A percentile compares a stretch with the other conserved stretches of the same genome.
phyloP scores from a whole-genome alignment of 2,797 vertebrate genomes.

The Vireo griseus region DNA sequence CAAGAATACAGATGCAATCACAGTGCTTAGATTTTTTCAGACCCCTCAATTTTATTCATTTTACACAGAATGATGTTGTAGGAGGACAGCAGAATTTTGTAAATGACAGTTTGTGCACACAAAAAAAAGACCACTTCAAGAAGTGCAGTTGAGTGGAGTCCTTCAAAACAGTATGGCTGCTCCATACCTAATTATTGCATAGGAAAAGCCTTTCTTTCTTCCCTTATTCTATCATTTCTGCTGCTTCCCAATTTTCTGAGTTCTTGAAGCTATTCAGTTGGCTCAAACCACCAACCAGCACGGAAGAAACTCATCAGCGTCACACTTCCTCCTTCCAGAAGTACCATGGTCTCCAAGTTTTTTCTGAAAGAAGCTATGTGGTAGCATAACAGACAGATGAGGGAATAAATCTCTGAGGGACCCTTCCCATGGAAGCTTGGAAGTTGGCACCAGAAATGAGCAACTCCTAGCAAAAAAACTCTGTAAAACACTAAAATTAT shows the following conservation, averaged over 20 bases:
- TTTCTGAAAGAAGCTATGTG: neutral
- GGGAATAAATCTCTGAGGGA: neutral
- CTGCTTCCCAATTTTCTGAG: neutral
- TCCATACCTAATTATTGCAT: neutral
- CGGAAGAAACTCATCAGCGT: neutral
- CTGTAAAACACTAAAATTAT: neutral
- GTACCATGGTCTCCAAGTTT: neutral
- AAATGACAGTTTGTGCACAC: neutral
- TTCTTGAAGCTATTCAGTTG: neutral
- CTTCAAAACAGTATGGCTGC: neutral
- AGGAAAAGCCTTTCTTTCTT: neutral
- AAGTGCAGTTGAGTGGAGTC: neutral
- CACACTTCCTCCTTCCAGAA: neutral
- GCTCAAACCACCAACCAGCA: neutral
- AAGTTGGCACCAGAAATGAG: neutral
- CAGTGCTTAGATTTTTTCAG: neutral
- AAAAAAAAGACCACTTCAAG: neutral
- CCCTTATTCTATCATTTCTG: neutral
- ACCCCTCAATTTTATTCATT: neutral
- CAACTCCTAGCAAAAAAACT: neutral
- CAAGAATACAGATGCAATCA: neutral
- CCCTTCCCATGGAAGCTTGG: neutral
- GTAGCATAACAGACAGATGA: neutral
- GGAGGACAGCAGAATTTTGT: neutral
- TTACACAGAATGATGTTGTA: neutral